These are phyloP conservation scores for Lepidotrigona ventralis DNA, from an alignment of 1,140 invertebrate genomes.

Conservation along the genomic window DNA sequence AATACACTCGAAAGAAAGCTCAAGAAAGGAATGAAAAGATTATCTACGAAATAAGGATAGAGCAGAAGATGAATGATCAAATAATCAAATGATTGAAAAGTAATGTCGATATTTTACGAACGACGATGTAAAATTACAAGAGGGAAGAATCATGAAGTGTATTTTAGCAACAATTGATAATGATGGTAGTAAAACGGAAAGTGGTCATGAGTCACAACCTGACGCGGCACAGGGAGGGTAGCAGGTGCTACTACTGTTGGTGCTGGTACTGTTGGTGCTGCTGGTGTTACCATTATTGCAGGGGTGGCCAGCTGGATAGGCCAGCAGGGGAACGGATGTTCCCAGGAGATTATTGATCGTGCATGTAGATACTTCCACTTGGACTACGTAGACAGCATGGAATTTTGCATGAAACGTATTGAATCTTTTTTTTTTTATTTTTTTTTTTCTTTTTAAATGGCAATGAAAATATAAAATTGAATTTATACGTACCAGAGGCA, in stretches of 20 bases:
- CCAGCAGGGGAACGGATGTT: slow-evolving; percentile 73
- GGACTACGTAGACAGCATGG: slow-evolving; percentile 36
- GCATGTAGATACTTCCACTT: slow-evolving; percentile 68
- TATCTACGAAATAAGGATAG: background rate
- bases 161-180: background rate
- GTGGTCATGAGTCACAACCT: slow-evolving; percentile 68
- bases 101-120: background rate
- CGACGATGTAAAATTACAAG: background rate
- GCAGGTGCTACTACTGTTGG: slow-evolving; percentile 66
- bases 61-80: background rate
- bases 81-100: background rate
- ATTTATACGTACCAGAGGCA: background rate
- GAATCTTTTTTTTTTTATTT: background rate
- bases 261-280: slow-evolving; percentile 68
- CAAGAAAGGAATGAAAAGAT: background rate
- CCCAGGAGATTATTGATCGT: slow-evolving; percentile 78
- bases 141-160: background rate
- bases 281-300: slow-evolving; percentile 61
- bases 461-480: background rate
- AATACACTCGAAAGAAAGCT: no score
- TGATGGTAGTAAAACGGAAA: slow-evolving; percentile 41
- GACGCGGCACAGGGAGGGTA: slow-evolving; percentile 61
- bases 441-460: background rate
- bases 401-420: slow-evolving; percentile 18
- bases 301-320: slow-evolving; percentile 53